Percentiles rank a stretch among this genome's conserved stretches.
Evolutionary conservation across 2,113 vertebrate genomes (phyloP).

Genomic region (Chrysochloris asiatica): DNA sequence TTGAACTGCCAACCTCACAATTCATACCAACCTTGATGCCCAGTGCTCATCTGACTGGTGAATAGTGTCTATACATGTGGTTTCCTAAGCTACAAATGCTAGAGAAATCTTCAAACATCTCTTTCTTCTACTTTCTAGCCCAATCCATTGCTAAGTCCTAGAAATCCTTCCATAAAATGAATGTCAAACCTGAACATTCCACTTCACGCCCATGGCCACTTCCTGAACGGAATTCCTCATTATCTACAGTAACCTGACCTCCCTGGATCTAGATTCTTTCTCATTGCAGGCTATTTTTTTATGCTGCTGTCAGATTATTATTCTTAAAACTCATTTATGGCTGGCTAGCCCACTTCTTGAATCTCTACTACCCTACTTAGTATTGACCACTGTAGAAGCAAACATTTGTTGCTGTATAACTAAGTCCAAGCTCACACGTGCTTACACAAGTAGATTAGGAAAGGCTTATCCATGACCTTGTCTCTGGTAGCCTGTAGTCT

Average conservation of each 20-base stretch:
- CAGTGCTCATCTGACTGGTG: not conserved
- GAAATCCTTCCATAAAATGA: conserved; percentile 9
- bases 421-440: not conserved
- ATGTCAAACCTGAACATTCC: not conserved
- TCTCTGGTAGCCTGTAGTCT: not conserved
- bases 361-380: not conserved
- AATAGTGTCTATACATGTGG: not conserved
- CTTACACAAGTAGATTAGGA: not conserved
- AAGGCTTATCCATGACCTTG: not conserved
- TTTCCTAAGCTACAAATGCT: not conserved
- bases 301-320: not conserved
- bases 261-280: not conserved
- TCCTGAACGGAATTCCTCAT: not conserved
- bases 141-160: not conserved
- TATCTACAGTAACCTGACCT: not conserved
- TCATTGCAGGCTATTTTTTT: not conserved
- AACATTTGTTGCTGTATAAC: not conserved
- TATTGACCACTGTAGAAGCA: not conserved
- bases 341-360: not conserved
- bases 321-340: not conserved
- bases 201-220: not conserved
- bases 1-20: no score
- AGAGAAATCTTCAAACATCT: not conserved
- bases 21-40: no score
- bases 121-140: not conserved